Evolutionary conservation across 2,888 invertebrate species (phyloP).

Genomic region (Orthonychiurus folsomi): DNA sequence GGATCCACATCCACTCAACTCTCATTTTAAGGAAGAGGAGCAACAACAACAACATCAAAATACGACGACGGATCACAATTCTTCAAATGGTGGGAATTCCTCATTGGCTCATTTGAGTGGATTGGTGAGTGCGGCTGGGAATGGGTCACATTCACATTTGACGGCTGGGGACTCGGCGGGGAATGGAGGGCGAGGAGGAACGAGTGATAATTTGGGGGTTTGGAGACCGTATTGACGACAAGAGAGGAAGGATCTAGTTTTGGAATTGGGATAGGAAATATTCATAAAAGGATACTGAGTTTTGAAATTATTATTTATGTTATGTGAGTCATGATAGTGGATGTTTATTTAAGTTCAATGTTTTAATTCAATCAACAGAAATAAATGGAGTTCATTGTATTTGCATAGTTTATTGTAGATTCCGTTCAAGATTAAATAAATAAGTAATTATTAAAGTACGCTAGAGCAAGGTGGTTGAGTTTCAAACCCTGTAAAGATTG

Average conservation of each 20-base stretch:
- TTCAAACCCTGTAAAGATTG: too few species aligned
- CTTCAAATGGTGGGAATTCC: neutral
- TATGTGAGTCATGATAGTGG: conserved; percentile 1
- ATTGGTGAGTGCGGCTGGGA: neutral
- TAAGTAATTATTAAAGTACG: neutral
- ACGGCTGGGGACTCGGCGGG: neutral
- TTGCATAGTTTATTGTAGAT: too few species aligned
- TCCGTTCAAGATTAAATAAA: too few species aligned
- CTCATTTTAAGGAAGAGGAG: conserved; percentile 20
- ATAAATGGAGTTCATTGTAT: too few species aligned
- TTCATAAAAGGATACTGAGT: too few species aligned
- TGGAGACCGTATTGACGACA: conserved; percentile 39
- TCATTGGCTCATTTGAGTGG: neutral
- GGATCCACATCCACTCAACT: conserved; percentile 16
- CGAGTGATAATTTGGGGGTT: conserved; percentile 31
- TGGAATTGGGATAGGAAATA: too few species aligned
- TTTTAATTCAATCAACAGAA: too few species aligned
- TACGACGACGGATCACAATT: neutral
- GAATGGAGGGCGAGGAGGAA: neutral
- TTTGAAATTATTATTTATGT: neutral
- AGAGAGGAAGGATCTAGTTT: too few species aligned
- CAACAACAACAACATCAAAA: conserved; percentile 16
- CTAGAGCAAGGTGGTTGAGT: too few species aligned
- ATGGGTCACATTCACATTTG: neutral
- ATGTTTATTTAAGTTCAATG: too few species aligned